A percentile compares a stretch with the other conserved stretches of the same genome.
Evolutionary conservation across 53 echinoderm and acorn worm genomes (phyloP).

Genomic region (Holothuria leucospilota): DNA sequence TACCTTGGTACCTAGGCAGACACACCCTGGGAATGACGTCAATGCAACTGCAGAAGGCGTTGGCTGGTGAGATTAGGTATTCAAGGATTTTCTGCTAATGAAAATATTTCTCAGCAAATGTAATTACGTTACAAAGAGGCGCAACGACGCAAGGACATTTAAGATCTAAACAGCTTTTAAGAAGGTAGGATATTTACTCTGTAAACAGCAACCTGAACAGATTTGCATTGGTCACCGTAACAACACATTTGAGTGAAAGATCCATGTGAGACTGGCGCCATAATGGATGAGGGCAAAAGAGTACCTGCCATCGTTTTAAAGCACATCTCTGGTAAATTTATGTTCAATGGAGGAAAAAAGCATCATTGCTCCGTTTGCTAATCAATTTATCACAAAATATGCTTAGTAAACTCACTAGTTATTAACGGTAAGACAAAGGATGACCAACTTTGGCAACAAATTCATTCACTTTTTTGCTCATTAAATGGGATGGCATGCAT

Average conservation of each 20-base stretch:
- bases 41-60: conserved; percentile 28
- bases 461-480: too few relatives aligned
- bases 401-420: too few relatives aligned
- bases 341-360: too few relatives aligned
- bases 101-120: conserved; percentile 54
- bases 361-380: too few relatives aligned
- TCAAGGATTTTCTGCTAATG: conserved; percentile 51
- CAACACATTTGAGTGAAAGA: neutral
- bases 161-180: conserved; percentile 46
- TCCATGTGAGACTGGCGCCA: too few relatives aligned
- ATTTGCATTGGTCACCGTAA: conserved; percentile 15
- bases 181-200: conserved; percentile 36
- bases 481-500: too few relatives aligned
- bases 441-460: too few relatives aligned
- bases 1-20: conserved; percentile 39
- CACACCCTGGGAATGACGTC: conserved; percentile 54
- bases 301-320: too few relatives aligned
- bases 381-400: too few relatives aligned
- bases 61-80: conserved; percentile 48
- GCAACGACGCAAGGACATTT: conserved; percentile 45
- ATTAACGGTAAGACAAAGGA: too few relatives aligned
- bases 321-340: too few relatives aligned
- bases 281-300: too few relatives aligned
- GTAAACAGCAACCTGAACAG: conserved; percentile 19
- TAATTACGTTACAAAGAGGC: conserved; percentile 42